Percentiles rank a stretch among this genome's conserved stretches.
These are phyloP conservation scores for Myanophis thanlyinensis DNA, from an alignment of 2,113 vertebrate genomes.

Conservation along the genomic window DNA sequence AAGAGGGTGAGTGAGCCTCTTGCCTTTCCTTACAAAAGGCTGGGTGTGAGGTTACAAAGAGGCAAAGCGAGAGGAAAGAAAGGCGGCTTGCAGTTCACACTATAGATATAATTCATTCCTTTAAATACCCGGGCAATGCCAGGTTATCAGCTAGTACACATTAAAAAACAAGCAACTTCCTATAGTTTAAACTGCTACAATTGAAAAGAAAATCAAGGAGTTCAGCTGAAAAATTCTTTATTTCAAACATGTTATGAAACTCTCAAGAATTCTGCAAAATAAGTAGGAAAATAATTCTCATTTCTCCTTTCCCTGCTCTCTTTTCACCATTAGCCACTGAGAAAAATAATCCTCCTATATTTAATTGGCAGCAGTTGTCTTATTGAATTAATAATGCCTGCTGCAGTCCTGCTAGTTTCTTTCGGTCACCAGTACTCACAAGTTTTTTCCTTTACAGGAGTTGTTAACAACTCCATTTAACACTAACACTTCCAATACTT, in stretches of 20 bases:
- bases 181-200: not conserved
- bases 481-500: constrained; percentile 50
- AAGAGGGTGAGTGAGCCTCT: no score
- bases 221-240: not conserved
- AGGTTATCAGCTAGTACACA: no score
- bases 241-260: not conserved
- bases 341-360: constrained; percentile 59
- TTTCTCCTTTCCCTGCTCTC: constrained; percentile 40
- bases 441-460: constrained; percentile 50
- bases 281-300: constrained; percentile 10
- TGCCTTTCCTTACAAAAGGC: no score
- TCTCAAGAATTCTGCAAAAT: constrained; percentile 4
- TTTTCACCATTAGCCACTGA: constrained; percentile 37
- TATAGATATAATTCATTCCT: no score
- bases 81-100: no score
- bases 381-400: constrained; percentile 57
- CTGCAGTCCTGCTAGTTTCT: constrained; percentile 52
- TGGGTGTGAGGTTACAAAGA: no score
- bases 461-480: constrained; percentile 58
- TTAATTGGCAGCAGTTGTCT: constrained; percentile 59
- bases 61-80: no score
- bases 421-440: constrained; percentile 53
- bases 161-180: not conserved
- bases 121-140: no score
- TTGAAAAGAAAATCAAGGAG: not conserved